Percentiles rank a stretch among this genome's conserved stretches.
These are phyloP conservation scores for Pterostichus madidus DNA, from an alignment of 2,888 invertebrate genomes.

Conservation along the genomic window DNA sequence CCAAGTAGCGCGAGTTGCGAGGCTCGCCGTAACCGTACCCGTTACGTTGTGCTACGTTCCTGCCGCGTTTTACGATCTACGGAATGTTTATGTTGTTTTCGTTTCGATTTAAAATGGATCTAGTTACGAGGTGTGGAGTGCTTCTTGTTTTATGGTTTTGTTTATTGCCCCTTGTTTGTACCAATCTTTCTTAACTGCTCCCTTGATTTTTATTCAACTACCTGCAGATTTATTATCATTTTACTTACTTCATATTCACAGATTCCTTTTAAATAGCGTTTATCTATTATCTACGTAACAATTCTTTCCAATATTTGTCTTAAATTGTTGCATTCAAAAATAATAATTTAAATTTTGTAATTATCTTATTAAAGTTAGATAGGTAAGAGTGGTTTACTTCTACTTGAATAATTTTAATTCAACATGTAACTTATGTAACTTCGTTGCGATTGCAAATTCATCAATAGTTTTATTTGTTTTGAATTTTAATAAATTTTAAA, in stretches of 20 bases:
- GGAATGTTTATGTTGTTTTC: conserved; percentile 46
- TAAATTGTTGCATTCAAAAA: no score
- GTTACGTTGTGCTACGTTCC: conserved; percentile 11
- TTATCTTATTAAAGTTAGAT: no score
- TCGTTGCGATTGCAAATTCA: no score
- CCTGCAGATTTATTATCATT: neutral
- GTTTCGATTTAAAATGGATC: conserved; percentile 11
- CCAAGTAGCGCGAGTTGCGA: conserved; percentile 59
- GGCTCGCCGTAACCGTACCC: conserved; percentile 37
- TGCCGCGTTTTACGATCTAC: conserved; percentile 43
- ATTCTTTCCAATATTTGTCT: no score
- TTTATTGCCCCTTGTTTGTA: neutral
- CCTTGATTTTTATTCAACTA: neutral
- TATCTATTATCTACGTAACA: no score
- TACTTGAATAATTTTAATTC: no score
- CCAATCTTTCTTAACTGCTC: neutral
- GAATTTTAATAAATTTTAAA: no score
- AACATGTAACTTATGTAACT: no score
- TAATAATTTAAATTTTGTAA: no score
- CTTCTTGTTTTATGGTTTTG: neutral
- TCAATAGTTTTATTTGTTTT: no score
- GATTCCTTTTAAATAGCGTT: no score
- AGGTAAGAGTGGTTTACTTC: no score
- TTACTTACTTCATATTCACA: neutral
- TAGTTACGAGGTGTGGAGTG: conserved; percentile 23